phyloP scores from a whole-genome alignment of 1,140 invertebrate genomes.

The Apocrypta bakeri region DNA sequence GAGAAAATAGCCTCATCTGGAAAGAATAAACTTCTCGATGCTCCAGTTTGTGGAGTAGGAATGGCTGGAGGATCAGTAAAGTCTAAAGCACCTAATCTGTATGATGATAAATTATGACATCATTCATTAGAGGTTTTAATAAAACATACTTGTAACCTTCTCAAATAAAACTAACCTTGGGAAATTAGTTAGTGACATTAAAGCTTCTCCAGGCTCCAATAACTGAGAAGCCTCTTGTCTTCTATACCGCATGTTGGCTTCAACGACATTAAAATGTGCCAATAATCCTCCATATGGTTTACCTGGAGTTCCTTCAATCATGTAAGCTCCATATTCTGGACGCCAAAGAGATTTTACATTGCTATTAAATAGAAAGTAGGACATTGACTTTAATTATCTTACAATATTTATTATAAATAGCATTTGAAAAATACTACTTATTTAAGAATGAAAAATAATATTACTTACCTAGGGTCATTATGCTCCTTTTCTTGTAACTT shows the following conservation, averaged over 20 bases:
- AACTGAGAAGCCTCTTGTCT: constrained; percentile 89
- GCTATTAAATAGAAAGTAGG: constrained; percentile 64
- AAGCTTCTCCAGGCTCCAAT: constrained; percentile 86
- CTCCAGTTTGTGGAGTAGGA: constrained; percentile 83
- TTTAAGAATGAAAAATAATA: not conserved
- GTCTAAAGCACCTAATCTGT: constrained; percentile 88
- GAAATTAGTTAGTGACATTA: constrained; percentile 94
- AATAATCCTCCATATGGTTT: constrained; percentile 94
- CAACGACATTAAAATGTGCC: constrained; percentile 98
- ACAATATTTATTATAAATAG: not conserved
- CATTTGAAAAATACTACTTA: constrained; percentile 16
- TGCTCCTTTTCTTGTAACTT: constrained; percentile 89
- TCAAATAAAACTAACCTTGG: constrained; percentile 78
- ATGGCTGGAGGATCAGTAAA: constrained; percentile 89
- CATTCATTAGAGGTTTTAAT: constrained; percentile 52
- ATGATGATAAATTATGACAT: constrained; percentile 40
- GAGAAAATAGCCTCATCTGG: constrained; percentile 95
- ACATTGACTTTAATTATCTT: not conserved
- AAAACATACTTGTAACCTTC: constrained; percentile 26
- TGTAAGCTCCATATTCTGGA: constrained; percentile 98
- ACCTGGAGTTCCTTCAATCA: constrained; percentile 99
- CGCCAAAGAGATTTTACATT: constrained; percentile 94
- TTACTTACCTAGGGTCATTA: constrained; percentile 84
- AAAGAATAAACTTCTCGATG: constrained; percentile 93
- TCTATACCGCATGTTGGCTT: constrained; percentile 96